Percentiles rank a stretch among this genome's conserved stretches.
phyloP scores from a whole-genome alignment of 2,888 invertebrate genomes.

The Lycocerus yunnanus region DNA sequence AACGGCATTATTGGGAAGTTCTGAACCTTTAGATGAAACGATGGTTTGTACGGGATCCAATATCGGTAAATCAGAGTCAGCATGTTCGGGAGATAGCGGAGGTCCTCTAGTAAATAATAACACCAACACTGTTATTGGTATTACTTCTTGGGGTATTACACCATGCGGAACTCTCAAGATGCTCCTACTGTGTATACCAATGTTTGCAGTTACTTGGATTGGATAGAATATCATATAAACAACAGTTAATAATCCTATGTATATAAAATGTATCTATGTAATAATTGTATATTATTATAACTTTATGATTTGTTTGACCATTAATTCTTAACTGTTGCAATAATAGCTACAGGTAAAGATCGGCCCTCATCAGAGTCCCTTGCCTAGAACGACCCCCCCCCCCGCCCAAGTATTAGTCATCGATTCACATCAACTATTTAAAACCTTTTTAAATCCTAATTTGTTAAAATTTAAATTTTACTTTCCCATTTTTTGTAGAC shows the following conservation, averaged over 20 bases:
- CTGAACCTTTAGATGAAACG: background rate
- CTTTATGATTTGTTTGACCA: too few relatives aligned
- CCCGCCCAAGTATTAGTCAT: too few relatives aligned
- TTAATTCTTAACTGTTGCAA: too few relatives aligned
- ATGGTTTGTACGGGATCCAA: constrained; percentile 8
- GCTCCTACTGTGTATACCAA: constrained; percentile 57
- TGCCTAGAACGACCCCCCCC: too few relatives aligned
- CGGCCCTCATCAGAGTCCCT: too few relatives aligned
- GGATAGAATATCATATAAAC: background rate
- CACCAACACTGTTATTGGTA: constrained; percentile 52
- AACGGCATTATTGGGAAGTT: background rate
- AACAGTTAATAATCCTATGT: background rate
- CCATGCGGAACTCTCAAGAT: constrained; percentile 59
- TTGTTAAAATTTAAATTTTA: too few relatives aligned
- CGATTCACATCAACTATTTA: too few relatives aligned
- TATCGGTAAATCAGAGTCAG: background rate
- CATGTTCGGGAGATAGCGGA: constrained; percentile 7
- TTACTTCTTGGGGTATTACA: constrained; percentile 61
- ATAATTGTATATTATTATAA: too few relatives aligned
- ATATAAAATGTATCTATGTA: too few relatives aligned
- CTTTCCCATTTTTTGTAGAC: too few relatives aligned
- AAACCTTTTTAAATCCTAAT: too few relatives aligned
- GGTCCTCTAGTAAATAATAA: constrained; percentile 2
- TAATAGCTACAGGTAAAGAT: too few relatives aligned
- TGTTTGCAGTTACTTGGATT: background rate